These are phyloP conservation scores for Philotrypesis tridentata DNA, from an alignment of 1,140 invertebrate genomes.

Conservation along the genomic window DNA sequence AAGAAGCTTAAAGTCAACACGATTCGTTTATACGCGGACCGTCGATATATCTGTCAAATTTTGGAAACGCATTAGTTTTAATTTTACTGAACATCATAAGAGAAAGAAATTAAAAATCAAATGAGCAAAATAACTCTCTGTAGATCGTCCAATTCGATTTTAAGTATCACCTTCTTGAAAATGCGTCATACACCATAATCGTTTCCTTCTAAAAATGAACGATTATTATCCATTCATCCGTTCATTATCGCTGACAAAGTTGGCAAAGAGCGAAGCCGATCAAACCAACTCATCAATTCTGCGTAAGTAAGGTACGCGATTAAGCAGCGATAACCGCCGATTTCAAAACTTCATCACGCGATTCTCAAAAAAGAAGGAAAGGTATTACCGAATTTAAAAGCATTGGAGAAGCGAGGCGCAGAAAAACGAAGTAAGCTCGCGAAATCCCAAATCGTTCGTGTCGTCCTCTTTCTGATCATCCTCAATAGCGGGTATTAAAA, in stretches of 20 bases:
- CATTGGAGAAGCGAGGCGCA: background rate
- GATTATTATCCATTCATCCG: no score
- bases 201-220: background rate
- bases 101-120: background rate
- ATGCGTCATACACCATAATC: background rate
- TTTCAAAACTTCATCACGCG: slow-evolving; percentile 1
- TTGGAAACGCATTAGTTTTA: background rate
- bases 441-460: slow-evolving; percentile 14
- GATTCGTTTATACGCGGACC: no score
- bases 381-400: background rate
- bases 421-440: background rate
- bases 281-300: background rate
- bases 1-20: no score
- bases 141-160: background rate
- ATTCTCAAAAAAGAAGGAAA: background rate
- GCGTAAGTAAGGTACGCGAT: background rate
- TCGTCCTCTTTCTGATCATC: background rate
- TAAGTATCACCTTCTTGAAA: background rate
- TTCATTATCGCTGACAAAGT: background rate
- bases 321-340: background rate
- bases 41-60: background rate
- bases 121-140: background rate
- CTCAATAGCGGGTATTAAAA: background rate
- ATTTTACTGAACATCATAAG: no score
- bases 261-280: background rate